Conservation (phyloP, 1,140 invertebrate species). For the Cryptotermes secundus region DNA sequence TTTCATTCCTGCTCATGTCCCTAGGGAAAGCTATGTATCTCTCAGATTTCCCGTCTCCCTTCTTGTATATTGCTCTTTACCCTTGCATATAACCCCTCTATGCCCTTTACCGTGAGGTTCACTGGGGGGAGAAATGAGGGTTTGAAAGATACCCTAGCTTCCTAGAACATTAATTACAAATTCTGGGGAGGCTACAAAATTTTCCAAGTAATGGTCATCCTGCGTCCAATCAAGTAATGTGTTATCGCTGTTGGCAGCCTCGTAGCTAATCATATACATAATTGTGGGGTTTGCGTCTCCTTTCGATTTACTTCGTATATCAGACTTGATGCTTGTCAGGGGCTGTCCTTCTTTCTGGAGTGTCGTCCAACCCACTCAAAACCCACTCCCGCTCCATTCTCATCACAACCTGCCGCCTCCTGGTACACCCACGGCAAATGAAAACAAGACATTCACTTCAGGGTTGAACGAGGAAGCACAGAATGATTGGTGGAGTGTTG, state of each 20-base stretch:
- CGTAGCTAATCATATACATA: background rate
- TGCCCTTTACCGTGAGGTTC: background rate
- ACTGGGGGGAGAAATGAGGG: background rate
- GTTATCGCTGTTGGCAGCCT: background rate
- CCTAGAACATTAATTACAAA: constrained; percentile 6
- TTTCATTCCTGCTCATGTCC: background rate
- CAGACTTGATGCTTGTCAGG: constrained; percentile 8
- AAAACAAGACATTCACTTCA: no score
- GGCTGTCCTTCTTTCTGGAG: background rate
- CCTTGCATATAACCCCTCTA: constrained; percentile 4
- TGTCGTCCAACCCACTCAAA: background rate
- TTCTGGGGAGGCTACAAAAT: background rate
- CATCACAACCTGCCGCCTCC: background rate
- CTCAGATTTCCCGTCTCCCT: background rate
- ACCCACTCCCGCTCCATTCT: background rate
- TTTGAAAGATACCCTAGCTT: background rate
- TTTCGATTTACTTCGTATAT: constrained; percentile 19
- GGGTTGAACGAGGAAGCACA: no score
- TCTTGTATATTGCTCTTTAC: background rate
- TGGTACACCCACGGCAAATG: background rate
- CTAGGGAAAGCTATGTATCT: background rate
- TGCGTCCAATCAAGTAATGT: background rate
- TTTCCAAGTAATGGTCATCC: background rate
- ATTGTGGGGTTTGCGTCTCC: background rate
- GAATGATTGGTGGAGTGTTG: no score